Percentiles rank a stretch among this genome's conserved stretches.
Conservation (phyloP, 2,113 vertebrate species). For the Zosterops borbonicus region DNA sequence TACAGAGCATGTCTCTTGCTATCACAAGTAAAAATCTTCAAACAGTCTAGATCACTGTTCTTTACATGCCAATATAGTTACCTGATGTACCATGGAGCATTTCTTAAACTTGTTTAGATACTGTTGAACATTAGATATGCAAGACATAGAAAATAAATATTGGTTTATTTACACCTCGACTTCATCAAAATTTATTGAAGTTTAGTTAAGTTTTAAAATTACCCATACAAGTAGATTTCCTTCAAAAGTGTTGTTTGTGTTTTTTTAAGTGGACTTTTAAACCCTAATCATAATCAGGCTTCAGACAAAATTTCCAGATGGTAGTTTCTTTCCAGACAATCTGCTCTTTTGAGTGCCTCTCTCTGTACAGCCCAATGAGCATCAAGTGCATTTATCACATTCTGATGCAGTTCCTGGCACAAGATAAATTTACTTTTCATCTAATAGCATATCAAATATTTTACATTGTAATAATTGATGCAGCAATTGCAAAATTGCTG, state of each 20-base stretch:
- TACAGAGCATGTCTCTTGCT: not conserved
- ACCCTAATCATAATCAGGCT: not conserved
- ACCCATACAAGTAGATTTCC: not conserved
- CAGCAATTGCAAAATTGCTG: not conserved
- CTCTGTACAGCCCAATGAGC: conserved; percentile 10
- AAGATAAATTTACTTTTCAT: conserved; percentile 47
- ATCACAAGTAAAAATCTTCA: not conserved
- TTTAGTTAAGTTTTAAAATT: not conserved
- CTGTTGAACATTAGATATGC: not conserved
- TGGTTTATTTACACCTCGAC: not conserved
- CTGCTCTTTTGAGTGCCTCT: not conserved
- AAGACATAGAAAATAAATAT: not conserved
- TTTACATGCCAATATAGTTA: not conserved
- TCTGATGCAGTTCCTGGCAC: not conserved
- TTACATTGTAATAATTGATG: conserved; percentile 30
- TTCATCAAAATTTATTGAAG: not conserved
- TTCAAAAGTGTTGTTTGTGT: not conserved
- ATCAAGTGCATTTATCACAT: conserved; percentile 37
- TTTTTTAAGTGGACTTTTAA: not conserved
- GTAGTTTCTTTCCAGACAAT: conserved; percentile 34
- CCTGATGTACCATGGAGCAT: not conserved
- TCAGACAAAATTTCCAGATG: conserved; percentile 59
- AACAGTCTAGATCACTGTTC: not conserved
- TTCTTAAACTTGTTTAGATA: not conserved
- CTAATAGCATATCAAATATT: conserved; percentile 23